Evolutionary conservation across 2,888 invertebrate genomes (phyloP), one percentile per base, ranked within the genome.

Genomic region (Troides oblongomaculatus): DNA sequence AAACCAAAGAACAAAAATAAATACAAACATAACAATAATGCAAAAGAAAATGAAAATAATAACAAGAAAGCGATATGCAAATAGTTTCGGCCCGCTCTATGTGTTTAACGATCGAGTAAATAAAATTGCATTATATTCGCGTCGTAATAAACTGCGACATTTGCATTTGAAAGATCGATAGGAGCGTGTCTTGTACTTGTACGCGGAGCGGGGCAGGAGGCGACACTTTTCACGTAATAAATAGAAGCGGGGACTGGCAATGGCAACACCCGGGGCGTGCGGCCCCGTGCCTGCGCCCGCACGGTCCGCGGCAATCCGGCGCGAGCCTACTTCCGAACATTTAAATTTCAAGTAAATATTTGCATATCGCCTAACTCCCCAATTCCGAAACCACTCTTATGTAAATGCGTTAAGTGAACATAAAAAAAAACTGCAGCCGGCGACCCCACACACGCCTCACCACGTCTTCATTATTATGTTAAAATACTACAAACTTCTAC

Each of bases 341-440:
- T 89, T 79, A 82, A 87, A 88, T 86, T 87, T 85, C 78, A 86
- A 87, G 83, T 83, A 90, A 90, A 91, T 91, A 92, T 92, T 92
- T 92, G 91, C 92, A 92, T 92, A 92, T 92, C 92, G 88, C 86
- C 87, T 88, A 88, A 89, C 89, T 84, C 89, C 89, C 89, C 85
- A 88, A 90, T 85, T 82, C 80, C 75, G 78, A 78, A 46, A 79
- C 82, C 82, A 85, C 84, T 91, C 84, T 86, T 85, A 92, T 91
- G 90, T 90, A 88, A 92, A 92, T 91, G 78, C 77, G 77, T 76
- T 75, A 76, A 77, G 78, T 84, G 88, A 87, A 87, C 86, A 86
- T 86, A 39, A 64, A 62, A 69, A 21, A 82, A 84, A 88, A 87
- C 85, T 86, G 86, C 90, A 87, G 84, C 87, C 87, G 88, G 82